Base-by-base conservation (phyloP, 2,113 vertebrate species). In the Thomomys bottae region DNA sequence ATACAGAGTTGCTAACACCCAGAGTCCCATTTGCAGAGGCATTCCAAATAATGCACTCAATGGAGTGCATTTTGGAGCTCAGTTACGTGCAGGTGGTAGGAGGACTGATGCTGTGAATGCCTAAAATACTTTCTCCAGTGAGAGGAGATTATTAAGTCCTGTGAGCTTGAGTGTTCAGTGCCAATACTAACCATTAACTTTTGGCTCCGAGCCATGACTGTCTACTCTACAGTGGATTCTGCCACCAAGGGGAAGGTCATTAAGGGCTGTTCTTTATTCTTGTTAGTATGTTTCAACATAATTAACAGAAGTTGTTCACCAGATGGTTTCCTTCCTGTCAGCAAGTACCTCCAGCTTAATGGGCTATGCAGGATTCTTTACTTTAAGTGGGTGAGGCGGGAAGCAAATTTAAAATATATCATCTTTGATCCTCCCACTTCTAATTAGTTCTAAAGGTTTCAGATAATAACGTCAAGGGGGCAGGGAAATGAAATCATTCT, bases 321-420 rank as follows among this genome's bases (percentile, higher is more conserved):
- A 98, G 98, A 98, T 98, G 98, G 97, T 97, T 98, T 98, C 97
- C 96, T 98, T 97, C 97, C 98, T 98, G 98, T 98, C 98, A 97
- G 98, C 97, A 95, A 98, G 97, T 97, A 97, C 97, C 97, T 98
- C 97, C 95, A 94, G 88, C 97, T 98, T 98, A 97, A 97, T 97
- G 97, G 97, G 94, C 97, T 96, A 10, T 95, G 94, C 97, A 97
- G 97, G 97, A 98, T 97, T 97, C 97, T 96, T 97, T 95, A 87
- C 95, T 91, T 59, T 96, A 97, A 98, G 97, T 98, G 97, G 97
- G 97, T 97, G 97, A 98, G 97, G 96, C 95, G 98, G 97, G 96
- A 98, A 97, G 96, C 97, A 97, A 97, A 97, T 98, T 98, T 97
- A 96, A 98, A 97, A 97, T 95, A 94, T 73, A 95, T 94, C 87